phyloP scores from a whole-genome alignment of 2,113 vertebrate species.

The Phalacrocorax aristotelis region DNA sequence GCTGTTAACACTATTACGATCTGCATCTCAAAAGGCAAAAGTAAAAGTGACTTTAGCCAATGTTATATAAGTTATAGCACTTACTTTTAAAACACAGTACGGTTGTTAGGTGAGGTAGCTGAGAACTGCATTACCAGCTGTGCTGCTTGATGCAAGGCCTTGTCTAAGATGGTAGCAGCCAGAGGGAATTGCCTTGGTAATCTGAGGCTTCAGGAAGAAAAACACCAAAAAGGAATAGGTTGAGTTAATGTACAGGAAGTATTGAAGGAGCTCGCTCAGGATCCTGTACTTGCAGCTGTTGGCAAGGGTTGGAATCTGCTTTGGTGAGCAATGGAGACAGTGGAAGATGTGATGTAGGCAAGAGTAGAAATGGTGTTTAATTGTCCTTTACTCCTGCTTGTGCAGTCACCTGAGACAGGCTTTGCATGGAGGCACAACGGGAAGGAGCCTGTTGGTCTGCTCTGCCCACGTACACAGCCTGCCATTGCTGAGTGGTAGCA shows the following conservation, averaged over 20 bases:
- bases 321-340: not conserved
- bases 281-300: not conserved
- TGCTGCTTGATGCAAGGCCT: not conserved
- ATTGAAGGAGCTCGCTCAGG: not conserved
- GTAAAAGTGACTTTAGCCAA: not conserved
- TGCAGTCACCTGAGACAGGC: not conserved
- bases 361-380: not conserved
- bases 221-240: not conserved
- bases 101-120: not conserved
- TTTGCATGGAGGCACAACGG: not conserved
- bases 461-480: not conserved
- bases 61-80: not conserved
- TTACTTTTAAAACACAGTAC: not conserved
- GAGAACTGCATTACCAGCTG: not conserved
- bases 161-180: not conserved
- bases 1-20: not conserved
- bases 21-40: not conserved
- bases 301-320: not conserved
- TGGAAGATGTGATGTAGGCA: not conserved
- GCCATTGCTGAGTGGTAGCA: fast-evolving
- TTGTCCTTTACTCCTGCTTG: not conserved
- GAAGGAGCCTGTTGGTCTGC: not conserved
- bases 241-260: not conserved
- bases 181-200: not conserved
- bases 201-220: not conserved